Evolutionary conservation across 2,888 invertebrate species (phyloP).

Genomic region (Hypomecis atomaria): DNA sequence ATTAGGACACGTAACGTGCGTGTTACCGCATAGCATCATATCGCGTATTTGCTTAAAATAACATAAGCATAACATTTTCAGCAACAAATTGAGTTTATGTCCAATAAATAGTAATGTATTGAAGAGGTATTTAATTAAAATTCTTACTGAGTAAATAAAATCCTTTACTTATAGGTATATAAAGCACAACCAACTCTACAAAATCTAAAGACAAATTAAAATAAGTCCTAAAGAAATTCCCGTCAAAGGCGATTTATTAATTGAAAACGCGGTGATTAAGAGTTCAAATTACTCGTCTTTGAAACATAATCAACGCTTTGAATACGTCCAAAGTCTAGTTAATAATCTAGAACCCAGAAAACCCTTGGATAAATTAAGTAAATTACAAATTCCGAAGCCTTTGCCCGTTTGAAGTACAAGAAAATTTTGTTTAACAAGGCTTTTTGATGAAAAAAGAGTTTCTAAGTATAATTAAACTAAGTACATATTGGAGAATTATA

Average conservation of each 20-base stretch:
- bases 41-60: too few relatives aligned
- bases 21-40: too few relatives aligned
- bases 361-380: conserved; percentile 21
- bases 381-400: conserved; percentile 10
- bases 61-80: too few relatives aligned
- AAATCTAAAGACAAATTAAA: neutral
- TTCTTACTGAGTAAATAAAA: neutral
- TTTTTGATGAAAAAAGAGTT: neutral
- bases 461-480: neutral
- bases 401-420: neutral
- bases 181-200: neutral
- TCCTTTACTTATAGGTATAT: neutral
- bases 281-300: conserved; percentile 19
- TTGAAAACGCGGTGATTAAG: conserved; percentile 22
- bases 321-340: conserved; percentile 18
- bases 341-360: conserved; percentile 16
- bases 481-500: too few relatives aligned
- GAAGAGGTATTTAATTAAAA: too few relatives aligned
- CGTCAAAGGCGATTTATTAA: conserved; percentile 23
- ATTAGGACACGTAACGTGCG: too few relatives aligned
- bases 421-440: conserved; percentile 3
- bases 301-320: conserved; percentile 27
- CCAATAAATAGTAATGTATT: too few relatives aligned
- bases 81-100: too few relatives aligned
- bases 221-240: conserved; percentile 2